Conservation (phyloP, 2,113 vertebrate species). For the Lophius piscatorius region DNA sequence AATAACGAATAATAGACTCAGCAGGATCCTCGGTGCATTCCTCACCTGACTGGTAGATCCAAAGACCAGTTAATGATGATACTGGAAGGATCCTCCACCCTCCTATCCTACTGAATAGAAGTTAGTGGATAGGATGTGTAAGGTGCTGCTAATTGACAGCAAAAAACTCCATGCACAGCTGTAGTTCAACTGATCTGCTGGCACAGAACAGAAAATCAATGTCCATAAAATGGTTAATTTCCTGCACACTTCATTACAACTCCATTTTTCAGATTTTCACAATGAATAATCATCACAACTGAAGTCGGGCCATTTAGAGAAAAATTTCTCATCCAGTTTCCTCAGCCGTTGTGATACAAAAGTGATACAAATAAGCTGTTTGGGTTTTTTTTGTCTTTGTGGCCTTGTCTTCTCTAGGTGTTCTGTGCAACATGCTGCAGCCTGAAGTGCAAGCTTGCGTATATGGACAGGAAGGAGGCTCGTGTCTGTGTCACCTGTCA, state of each 20-base stretch:
- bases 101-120: slow-evolving; percentile 25
- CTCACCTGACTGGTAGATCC: neutral
- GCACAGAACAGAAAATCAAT: slow-evolving; percentile 29
- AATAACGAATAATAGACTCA: slow-evolving; percentile 28
- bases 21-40: slow-evolving; percentile 20
- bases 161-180: slow-evolving; percentile 17
- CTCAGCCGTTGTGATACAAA: too few species aligned
- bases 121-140: slow-evolving; percentile 20
- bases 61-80: slow-evolving; percentile 24
- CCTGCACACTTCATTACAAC: slow-evolving; percentile 5
- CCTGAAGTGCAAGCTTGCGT: slow-evolving; percentile 90
- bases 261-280: slow-evolving; percentile 2
- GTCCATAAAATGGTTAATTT: slow-evolving; percentile 38
- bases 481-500: slow-evolving; percentile 96
- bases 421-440: slow-evolving; percentile 96
- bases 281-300: neutral
- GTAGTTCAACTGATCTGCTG: neutral
- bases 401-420: slow-evolving; percentile 79
- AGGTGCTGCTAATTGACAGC: slow-evolving; percentile 37
- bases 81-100: slow-evolving; percentile 26
- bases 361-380: neutral
- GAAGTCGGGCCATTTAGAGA: too few species aligned
- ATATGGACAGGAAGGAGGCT: slow-evolving; percentile 97
- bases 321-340: too few species aligned
- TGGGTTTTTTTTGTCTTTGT: slow-evolving; percentile 3